Evolutionary conservation across 2,113 vertebrate species (phyloP).

Genomic region (human (Homo sapiens)): DNA sequence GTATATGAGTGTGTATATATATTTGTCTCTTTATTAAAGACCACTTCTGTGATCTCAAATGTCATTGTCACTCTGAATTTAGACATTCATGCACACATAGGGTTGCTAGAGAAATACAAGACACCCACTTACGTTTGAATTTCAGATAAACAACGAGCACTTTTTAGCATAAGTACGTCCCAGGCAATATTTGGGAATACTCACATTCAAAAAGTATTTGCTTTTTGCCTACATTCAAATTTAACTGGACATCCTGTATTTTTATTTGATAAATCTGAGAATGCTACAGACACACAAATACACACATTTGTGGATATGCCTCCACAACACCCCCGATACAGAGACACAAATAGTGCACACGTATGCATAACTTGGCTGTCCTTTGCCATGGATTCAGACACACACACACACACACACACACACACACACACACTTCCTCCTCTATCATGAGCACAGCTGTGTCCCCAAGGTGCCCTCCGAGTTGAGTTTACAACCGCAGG

Average conservation of each 20-base stretch:
- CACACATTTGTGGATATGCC: accelerated
- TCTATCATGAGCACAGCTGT: constrained; percentile 68
- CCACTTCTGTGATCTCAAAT: not conserved
- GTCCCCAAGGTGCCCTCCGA: constrained; percentile 72
- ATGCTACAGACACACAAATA: too few species aligned
- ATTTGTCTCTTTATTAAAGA: not conserved
- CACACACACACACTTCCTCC: not conserved
- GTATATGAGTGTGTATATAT: not conserved
- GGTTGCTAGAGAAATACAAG: not conserved
- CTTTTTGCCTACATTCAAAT: not conserved
- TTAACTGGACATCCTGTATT: not conserved
- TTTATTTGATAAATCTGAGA: not conserved
- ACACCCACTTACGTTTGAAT: not conserved
- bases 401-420: too few species aligned
- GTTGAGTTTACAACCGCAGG: constrained; percentile 36
- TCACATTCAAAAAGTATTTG: not conserved
- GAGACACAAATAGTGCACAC: accelerated
- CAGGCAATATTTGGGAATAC: not conserved
- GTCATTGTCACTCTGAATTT: not conserved
- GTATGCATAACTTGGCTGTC: accelerated
- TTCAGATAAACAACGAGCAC: not conserved
- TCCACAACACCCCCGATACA: accelerated
- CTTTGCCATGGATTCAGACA: too few species aligned
- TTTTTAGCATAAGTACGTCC: not conserved
- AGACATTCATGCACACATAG: accelerated